Percentiles rank a stretch among this genome's conserved stretches.
These are phyloP conservation scores for Phaethon lepturus DNA, from an alignment of 2,113 vertebrate genomes.

Conservation along the genomic window DNA sequence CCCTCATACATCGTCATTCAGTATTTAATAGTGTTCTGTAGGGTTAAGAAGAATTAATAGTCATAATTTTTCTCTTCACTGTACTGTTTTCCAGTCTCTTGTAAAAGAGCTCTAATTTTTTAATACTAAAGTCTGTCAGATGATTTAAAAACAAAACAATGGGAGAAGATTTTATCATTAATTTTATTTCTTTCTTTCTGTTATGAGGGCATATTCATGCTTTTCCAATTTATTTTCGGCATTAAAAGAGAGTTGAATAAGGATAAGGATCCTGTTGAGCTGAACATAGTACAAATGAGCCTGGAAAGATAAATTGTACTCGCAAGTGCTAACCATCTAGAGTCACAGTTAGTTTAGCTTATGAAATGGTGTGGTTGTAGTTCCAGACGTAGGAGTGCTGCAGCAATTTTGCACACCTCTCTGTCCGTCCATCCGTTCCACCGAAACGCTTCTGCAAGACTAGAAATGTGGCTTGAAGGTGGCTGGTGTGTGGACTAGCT, in stretches of 20 bases:
- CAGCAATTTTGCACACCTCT: neutral
- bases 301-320: neutral
- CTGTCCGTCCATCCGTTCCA: neutral
- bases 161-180: neutral
- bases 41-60: neutral
- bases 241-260: neutral
- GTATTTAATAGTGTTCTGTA: neutral
- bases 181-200: neutral
- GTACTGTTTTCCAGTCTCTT: neutral
- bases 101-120: neutral
- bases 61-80: neutral
- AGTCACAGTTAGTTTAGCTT: neutral
- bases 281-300: neutral
- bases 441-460: neutral
- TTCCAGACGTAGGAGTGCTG: neutral
- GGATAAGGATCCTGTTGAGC: neutral
- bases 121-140: neutral
- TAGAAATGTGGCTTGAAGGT: neutral
- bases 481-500: neutral
- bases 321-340: neutral
- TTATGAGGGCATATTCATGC: neutral
- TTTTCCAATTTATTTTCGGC: neutral
- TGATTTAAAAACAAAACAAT: neutral
- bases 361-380: fast-evolving
- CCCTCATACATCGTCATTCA: neutral